These are phyloP conservation scores for Ornithoptera priamus DNA, from an alignment of 2,888 invertebrate genomes.

Conservation along the genomic window DNA sequence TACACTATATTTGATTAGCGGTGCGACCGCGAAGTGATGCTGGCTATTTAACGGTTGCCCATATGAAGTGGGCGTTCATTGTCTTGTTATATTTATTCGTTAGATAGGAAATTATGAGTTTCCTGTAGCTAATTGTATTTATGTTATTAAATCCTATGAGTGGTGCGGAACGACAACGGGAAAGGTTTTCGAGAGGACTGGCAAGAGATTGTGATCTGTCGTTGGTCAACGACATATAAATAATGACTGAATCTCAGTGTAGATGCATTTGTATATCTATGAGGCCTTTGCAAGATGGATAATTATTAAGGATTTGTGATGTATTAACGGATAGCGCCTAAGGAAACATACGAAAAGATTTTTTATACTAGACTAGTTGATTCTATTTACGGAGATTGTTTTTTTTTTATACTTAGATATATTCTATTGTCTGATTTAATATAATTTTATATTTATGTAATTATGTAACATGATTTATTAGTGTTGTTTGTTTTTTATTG, in stretches of 20 bases:
- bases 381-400: conserved; percentile 81
- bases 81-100: conserved; percentile 79
- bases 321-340: conserved; percentile 81
- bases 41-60: conserved; percentile 69
- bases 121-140: conserved; percentile 79
- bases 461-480: conserved; percentile 77
- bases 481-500: conserved; percentile 80
- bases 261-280: conserved; percentile 81
- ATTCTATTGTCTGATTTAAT: conserved; percentile 80
- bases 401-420: conserved; percentile 79
- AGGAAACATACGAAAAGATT: conserved; percentile 81
- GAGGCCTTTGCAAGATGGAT: conserved; percentile 81
- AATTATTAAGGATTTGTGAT: conserved; percentile 80
- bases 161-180: conserved; percentile 74
- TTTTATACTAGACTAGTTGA: conserved; percentile 80
- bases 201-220: conserved; percentile 80
- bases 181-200: conserved; percentile 71
- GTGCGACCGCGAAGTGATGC: conserved; percentile 77
- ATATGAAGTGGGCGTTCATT: conserved; percentile 53
- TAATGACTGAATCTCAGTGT: conserved; percentile 81
- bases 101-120: conserved; percentile 79
- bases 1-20: conserved; percentile 71
- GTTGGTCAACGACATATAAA: conserved; percentile 80
- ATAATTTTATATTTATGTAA: conserved; percentile 78
- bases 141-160: conserved; percentile 75